Evolutionary conservation across 2,797 vertebrate species (phyloP).

Genomic region (Coregonus sp.): DNA sequence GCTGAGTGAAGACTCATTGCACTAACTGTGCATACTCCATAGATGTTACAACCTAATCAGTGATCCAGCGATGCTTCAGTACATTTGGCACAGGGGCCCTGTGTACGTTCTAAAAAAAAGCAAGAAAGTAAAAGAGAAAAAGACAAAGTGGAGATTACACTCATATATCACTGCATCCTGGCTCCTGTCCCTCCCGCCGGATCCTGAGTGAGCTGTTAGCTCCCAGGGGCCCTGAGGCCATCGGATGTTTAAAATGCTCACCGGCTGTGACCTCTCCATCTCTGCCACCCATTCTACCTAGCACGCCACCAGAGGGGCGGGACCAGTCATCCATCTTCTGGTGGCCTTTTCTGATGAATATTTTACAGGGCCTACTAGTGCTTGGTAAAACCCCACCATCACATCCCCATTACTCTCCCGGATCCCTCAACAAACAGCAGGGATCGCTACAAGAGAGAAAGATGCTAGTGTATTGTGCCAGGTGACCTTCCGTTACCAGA

Average conservation of each 20-base stretch:
- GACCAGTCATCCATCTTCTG: constrained; percentile 67
- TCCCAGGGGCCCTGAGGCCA: constrained; percentile 55
- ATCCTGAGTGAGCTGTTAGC: constrained; percentile 67
- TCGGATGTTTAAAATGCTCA: constrained; percentile 75
- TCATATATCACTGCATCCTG: constrained; percentile 62
- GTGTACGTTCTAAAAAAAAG: not conserved
- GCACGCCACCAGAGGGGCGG: constrained; percentile 53
- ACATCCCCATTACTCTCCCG: constrained; percentile 1
- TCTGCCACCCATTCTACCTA: constrained; percentile 57
- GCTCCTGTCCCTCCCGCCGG: constrained; percentile 53
- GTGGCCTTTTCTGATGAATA: constrained; percentile 64
- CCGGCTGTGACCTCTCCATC: constrained; percentile 74
- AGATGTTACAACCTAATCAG: not conserved
- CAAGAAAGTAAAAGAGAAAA: not conserved
- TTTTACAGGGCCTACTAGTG: constrained; percentile 64
- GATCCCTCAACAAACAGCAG: not conserved
- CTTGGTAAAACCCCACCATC: not conserved
- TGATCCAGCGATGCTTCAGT: not conserved
- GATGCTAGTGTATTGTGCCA: too few species aligned
- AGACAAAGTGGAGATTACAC: constrained; percentile 51
- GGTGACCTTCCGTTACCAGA: constrained; percentile 20
- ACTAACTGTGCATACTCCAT: not conserved
- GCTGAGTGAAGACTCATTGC: not conserved
- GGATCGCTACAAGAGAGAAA: too few species aligned
- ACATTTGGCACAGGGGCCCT: not conserved